Percentiles rank a stretch among this genome's conserved stretches.
phyloP scores from a whole-genome alignment of 2,113 vertebrate species.

The Pedionomus torquatus region DNA sequence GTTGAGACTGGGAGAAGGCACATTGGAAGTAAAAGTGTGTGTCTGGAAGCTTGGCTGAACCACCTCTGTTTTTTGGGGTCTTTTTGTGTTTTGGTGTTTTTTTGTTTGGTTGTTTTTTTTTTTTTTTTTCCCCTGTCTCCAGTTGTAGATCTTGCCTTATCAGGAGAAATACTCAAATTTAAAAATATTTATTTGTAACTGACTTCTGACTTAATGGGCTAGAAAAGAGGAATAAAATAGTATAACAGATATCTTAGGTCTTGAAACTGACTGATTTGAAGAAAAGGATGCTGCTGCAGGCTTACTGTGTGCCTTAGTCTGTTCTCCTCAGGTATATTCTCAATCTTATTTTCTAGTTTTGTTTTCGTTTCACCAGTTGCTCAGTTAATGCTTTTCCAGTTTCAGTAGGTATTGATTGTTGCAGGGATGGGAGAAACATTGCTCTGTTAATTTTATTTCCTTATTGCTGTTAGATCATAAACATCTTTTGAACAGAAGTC shows the following conservation, averaged over 20 bases:
- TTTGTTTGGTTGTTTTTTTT: no score
- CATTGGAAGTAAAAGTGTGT: neutral
- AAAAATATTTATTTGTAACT: neutral
- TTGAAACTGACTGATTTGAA: neutral
- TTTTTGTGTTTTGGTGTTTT: no score
- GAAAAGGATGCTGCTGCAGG: neutral
- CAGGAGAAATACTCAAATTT: neutral
- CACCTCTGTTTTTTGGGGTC: rapidly evolving
- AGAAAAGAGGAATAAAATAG: neutral
- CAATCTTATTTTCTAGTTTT: neutral
- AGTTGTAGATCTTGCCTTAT: neutral
- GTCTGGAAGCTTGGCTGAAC: neutral
- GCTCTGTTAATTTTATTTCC: neutral
- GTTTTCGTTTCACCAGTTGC: neutral
- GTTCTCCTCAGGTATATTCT: neutral
- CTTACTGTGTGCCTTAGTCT: neutral
- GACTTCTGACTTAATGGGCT: neutral
- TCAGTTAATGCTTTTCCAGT: neutral
- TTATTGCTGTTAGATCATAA: neutral
- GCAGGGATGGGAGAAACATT: neutral
- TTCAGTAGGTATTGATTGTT: neutral
- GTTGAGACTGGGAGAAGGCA: neutral
- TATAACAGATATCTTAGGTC: neutral
- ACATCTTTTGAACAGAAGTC: neutral
- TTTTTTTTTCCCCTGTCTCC: neutral